Evolutionary conservation across 2,888 invertebrate species (phyloP).

Genomic region (Caenorhabditis uteleia): DNA sequence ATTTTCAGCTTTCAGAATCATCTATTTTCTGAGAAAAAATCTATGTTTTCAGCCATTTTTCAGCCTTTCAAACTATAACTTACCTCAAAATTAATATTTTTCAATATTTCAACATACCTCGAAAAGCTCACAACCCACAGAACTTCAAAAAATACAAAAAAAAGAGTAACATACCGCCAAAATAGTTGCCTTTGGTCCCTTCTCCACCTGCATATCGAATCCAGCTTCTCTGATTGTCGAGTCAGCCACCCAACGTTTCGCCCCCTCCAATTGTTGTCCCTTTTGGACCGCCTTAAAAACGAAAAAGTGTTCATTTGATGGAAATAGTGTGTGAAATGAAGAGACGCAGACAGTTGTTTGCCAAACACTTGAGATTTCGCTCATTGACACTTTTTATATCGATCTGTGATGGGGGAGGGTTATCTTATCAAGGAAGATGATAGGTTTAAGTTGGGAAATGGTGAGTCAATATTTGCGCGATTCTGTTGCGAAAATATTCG

Average conservation of each 20-base stretch:
- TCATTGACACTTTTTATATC: background rate
- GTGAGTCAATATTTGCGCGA: too few relatives aligned
- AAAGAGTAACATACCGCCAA: conserved; percentile 30
- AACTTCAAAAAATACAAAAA: background rate
- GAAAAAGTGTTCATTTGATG: background rate
- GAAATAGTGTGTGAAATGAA: background rate
- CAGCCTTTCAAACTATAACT: too few relatives aligned
- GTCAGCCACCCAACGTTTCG: conserved; percentile 49
- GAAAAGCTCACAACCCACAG: background rate
- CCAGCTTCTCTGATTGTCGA: conserved; percentile 27
- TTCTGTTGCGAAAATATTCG: too few relatives aligned
- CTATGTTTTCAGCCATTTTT: too few relatives aligned
- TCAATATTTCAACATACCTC: background rate
- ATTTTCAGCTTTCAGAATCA: too few relatives aligned
- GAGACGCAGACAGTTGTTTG: conserved; percentile 7
- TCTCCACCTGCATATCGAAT: conserved; percentile 17
- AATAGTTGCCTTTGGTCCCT: conserved; percentile 41
- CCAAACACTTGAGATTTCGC: conserved; percentile 14
- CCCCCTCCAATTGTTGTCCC: conserved; percentile 51
- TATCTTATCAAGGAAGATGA: too few relatives aligned
- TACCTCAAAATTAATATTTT: too few relatives aligned
- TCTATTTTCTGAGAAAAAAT: too few relatives aligned
- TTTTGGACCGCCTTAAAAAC: conserved; percentile 32
- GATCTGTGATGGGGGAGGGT: background rate
- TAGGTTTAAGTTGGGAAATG: too few relatives aligned